A percentile compares a stretch with the other conserved stretches of the same genome.
Evolutionary conservation across 2,113 vertebrate species (phyloP).

Genomic region (Elanoides forficatus): DNA sequence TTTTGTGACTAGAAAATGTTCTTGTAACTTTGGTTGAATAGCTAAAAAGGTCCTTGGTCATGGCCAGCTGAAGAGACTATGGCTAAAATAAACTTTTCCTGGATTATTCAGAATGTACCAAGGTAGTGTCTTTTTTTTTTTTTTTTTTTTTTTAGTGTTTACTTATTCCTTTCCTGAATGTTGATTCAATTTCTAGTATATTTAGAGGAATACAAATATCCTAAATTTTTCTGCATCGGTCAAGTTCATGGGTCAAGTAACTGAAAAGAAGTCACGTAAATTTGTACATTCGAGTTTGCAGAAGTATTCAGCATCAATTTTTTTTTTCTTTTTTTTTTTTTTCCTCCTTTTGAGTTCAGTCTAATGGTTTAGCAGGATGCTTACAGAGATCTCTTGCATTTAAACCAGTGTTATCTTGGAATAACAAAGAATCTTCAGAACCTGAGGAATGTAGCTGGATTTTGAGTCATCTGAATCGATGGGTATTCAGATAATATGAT

Average conservation of each 20-base stretch:
- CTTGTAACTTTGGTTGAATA: neutral
- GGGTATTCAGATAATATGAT: neutral
- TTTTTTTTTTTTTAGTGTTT: neutral
- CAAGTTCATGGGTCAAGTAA: neutral
- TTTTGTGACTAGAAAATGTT: neutral
- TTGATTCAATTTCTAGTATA: neutral
- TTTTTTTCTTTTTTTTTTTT: no score
- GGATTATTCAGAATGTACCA: neutral
- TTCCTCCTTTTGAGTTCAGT: neutral
- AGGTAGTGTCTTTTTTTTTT: neutral
- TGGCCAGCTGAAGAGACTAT: neutral
- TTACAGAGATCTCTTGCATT: neutral
- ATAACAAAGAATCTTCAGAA: neutral
- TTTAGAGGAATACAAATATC: neutral
- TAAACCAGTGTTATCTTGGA: neutral
- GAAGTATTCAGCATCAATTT: neutral
- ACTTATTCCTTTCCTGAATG: neutral
- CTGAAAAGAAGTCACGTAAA: neutral
- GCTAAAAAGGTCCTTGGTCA: neutral
- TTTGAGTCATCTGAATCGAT: neutral
- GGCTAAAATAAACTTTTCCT: neutral
- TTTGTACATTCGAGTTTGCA: neutral
- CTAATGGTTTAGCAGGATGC: neutral
- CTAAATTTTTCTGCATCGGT: neutral
- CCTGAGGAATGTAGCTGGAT: neutral